phyloP scores from a whole-genome alignment of 2,888 invertebrate species.

The Strigamia transsilvanica region DNA sequence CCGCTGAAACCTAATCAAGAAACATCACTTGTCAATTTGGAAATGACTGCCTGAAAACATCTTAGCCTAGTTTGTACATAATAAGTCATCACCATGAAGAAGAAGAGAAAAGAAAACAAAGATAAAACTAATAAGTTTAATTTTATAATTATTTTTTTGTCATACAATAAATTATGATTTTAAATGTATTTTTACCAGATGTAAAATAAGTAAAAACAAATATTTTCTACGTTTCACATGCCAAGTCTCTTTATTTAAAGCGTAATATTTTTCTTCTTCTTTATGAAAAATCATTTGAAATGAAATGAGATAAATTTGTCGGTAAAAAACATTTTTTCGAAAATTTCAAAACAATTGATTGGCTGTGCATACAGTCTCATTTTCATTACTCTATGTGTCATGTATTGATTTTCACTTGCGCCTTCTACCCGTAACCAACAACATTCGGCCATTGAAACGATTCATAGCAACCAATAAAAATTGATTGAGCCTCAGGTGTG shows the following conservation, averaged over 20 bases:
- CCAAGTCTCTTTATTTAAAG: too few species aligned
- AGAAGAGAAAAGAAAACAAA: neutral
- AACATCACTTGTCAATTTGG: neutral
- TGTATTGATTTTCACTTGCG: neutral
- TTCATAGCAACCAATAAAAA: conserved; percentile 33
- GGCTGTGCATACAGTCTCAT: neutral
- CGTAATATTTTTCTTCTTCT: too few species aligned
- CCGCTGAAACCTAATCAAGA: conserved; percentile 54
- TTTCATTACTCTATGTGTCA: neutral
- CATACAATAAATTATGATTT: conserved; percentile 13
- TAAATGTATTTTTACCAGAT: neutral
- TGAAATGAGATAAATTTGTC: too few species aligned
- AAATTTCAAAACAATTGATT: neutral
- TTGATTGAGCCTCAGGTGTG: conserved; percentile 4
- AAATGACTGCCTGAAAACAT: neutral
- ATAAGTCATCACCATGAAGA: neutral
- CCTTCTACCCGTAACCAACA: neutral
- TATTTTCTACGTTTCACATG: neutral
- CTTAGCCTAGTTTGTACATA: neutral
- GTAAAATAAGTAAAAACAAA: neutral
- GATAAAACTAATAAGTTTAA: neutral
- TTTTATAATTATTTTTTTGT: conserved; percentile 15
- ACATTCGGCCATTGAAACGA: neutral
- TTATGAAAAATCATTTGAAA: too few species aligned
- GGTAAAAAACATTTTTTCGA: too few species aligned